These are phyloP conservation scores for Poeciliopsis gracilis DNA, from an alignment of 2,797 vertebrate species.

Conservation along the genomic window DNA sequence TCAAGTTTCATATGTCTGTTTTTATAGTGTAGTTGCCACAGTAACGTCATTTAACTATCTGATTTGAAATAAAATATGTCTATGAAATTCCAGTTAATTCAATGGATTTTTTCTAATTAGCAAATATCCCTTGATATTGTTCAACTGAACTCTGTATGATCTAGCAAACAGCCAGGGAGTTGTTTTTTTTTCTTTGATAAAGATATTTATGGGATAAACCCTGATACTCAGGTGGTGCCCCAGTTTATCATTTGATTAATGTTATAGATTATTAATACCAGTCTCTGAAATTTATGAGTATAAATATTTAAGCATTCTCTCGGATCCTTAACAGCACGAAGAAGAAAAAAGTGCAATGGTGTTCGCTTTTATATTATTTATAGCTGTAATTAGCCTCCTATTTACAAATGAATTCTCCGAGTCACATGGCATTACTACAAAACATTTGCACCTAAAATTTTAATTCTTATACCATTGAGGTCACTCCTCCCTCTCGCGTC, in stretches of 20 bases:
- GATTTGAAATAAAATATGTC: not conserved
- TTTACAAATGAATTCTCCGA: not conserved
- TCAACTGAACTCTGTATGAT: not conserved
- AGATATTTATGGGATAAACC: not conserved
- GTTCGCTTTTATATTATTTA: not conserved
- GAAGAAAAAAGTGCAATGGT: not conserved
- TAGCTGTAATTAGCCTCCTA: not conserved
- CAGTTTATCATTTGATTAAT: slow-evolving; percentile 6
- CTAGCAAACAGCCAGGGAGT: not conserved
- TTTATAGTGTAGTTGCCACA: not conserved
- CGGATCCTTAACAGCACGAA: not conserved
- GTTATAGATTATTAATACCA: slow-evolving; percentile 6
- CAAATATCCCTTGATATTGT: not conserved
- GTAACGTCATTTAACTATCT: not conserved
- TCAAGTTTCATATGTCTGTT: not conserved
- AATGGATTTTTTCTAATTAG: not conserved
- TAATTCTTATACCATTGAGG: slow-evolving; percentile 7
- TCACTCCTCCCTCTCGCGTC: slow-evolving; percentile 15
- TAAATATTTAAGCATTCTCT: not conserved
- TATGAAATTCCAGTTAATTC: not conserved
- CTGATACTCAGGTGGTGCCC: not conserved
- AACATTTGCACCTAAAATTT: slow-evolving; percentile 22
- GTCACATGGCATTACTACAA: not conserved
- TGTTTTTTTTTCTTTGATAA: not conserved
- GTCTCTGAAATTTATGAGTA: not conserved